Evolutionary conservation across 2,888 invertebrate genomes (phyloP), one percentile per base, ranked within the genome.

Genomic region (Tortricodes alternella): DNA sequence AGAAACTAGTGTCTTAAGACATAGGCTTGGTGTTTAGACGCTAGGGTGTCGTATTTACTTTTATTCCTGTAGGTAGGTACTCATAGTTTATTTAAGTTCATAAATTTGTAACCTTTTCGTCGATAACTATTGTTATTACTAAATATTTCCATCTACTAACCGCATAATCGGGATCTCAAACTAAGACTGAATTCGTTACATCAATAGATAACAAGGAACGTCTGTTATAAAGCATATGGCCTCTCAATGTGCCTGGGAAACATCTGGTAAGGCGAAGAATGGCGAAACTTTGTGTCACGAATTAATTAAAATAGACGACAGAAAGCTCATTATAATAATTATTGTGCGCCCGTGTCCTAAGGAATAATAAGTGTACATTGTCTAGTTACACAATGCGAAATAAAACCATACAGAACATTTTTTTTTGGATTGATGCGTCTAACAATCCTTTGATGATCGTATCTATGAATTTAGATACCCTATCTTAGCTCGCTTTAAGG

Each of bases 321-420:
- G 52, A 53, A 53, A 53, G 53, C 43, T 53, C 16, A 43, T 58
- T 58, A 58, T 27, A 35, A 53, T 58, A 21, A 27, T 53, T 43
- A 58, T 58, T 29, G 29, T 21, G 44, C 23, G 44, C 23, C 39
- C 50, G 46, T 52, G 41, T 53, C 46, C 46, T 38, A 24, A 23
- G 18, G 29, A 44, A 44, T 44, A 27, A 18, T 9, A n/a, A 18
- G n/a, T 5, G 24, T 27, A 27, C 44, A 44, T 44, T 44, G 44
- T 44, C n/a, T 18, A 18, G 5, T n/a, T 11, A 29, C 35, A 43
- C 48, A 48, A 48, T 55, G 27, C 19, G 35, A 6, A 43, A 41
- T 5, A 19, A 24, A 41, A 18, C 2, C 16, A 7, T n/a, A 18
- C 13, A 11, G 8, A 15, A 9, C n/a, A n/a, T n/a, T n/a, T n/a